These are phyloP conservation scores for Aptenodytes patagonicus DNA, from an alignment of 2,113 vertebrate species.

Conservation along the genomic window DNA sequence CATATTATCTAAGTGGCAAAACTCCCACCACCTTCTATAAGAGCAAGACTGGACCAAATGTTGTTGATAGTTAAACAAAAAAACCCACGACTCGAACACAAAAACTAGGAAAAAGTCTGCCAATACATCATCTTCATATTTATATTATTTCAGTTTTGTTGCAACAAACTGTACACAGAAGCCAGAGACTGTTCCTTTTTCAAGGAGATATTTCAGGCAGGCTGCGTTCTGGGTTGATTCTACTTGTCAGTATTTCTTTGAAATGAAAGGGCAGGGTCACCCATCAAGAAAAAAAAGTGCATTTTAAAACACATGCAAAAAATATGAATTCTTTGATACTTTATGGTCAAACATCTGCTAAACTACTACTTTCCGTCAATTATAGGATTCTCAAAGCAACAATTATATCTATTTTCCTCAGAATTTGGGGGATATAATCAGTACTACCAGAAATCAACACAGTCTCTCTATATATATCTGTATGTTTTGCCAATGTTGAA, in stretches of 20 bases:
- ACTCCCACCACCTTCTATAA: neutral
- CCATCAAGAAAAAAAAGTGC: neutral
- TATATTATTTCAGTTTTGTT: neutral
- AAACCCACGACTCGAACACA: neutral
- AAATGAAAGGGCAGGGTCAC: constrained; percentile 13
- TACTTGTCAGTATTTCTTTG: neutral
- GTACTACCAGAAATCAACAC: constrained; percentile 19
- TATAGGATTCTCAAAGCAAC: constrained; percentile 31
- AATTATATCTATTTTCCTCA: constrained; percentile 42
- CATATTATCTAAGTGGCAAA: neutral
- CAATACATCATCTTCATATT: neutral
- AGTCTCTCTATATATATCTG: neutral
- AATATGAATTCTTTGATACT: constrained; percentile 22
- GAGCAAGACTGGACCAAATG: neutral
- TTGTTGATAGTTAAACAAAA: neutral
- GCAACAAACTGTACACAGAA: neutral
- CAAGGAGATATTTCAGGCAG: neutral
- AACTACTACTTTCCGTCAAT: constrained; percentile 45
- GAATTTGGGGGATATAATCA: constrained; percentile 36
- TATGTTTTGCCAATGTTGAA: neutral
- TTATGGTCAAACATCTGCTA: constrained; percentile 52
- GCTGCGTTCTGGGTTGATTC: neutral
- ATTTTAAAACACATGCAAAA: constrained; percentile 31
- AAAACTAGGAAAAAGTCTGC: neutral
- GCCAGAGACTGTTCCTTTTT: neutral